phyloP scores from a whole-genome alignment of 1,140 invertebrate genomes.

The Macrobrachium nipponense region DNA sequence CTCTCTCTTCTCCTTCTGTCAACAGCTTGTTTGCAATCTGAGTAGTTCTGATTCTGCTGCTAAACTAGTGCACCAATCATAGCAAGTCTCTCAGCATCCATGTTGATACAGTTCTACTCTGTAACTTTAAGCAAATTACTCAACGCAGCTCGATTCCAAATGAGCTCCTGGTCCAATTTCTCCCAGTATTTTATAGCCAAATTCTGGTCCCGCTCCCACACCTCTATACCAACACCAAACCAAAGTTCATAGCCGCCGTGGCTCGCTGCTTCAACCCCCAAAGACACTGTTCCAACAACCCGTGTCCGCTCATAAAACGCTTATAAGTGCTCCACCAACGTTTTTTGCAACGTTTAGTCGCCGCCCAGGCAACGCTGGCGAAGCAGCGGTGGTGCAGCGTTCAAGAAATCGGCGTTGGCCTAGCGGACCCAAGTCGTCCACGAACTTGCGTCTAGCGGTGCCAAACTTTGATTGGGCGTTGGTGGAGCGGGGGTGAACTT shows the following conservation, averaged over 20 bases:
- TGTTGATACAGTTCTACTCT: no score
- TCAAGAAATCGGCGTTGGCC: no score
- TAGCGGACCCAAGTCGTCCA: no score
- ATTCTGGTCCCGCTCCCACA: no score
- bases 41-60: conserved; percentile 13
- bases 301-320: conserved; percentile 26
- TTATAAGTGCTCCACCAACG: conserved; percentile 13
- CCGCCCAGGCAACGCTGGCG: conserved; percentile 23
- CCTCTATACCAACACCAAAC: conserved; percentile 33
- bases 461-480: no score
- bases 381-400: conserved; percentile 29
- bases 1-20: conserved; percentile 63
- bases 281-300: conserved; percentile 21
- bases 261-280: conserved; percentile 27
- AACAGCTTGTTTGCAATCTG: conserved; percentile 33
- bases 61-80: no score
- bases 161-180: conserved; percentile 26
- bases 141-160: conserved; percentile 35
- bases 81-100: no score
- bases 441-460: no score
- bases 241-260: conserved; percentile 22
- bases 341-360: conserved; percentile 21
- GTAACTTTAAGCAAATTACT: no score
- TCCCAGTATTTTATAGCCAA: conserved; percentile 30
- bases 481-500: no score